Conservation (phyloP, 2,113 vertebrate species). For the Lepidothrix coronata region DNA sequence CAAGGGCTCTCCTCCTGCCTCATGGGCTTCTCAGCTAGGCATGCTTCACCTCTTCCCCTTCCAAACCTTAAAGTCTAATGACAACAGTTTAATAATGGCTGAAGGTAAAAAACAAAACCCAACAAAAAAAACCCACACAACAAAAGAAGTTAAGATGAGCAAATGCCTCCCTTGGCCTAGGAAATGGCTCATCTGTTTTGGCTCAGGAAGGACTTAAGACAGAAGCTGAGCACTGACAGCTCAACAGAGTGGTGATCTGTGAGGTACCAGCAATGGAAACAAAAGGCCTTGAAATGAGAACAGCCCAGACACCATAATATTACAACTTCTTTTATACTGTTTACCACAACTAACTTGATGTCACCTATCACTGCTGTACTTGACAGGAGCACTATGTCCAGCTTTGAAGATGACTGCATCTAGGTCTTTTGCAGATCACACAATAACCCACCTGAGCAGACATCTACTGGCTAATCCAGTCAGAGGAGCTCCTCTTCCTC, state of each 20-base stretch:
- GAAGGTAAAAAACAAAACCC: background rate
- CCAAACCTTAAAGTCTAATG: background rate
- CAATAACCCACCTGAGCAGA: background rate
- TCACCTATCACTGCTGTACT: background rate
- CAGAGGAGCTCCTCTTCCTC: background rate
- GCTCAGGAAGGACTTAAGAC: background rate
- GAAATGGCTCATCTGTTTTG: background rate
- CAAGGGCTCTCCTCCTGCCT: background rate
- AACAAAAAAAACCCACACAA: background rate
- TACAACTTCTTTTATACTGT: background rate
- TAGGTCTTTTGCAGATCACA: background rate
- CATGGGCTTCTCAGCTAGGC: background rate
- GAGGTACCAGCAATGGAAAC: background rate
- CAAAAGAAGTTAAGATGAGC: background rate
- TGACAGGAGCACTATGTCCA: background rate
- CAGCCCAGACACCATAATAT: background rate
- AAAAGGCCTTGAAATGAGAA: background rate
- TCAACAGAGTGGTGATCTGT: background rate
- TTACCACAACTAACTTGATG: background rate
- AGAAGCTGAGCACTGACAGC: background rate
- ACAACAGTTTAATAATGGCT: background rate
- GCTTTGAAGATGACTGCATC: background rate
- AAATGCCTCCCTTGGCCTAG: fast-evolving
- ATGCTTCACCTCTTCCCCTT: background rate
- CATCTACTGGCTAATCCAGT: background rate